Percentiles rank a stretch among this genome's conserved stretches.
Conservation (phyloP, 2,113 vertebrate genomes). For the Aegotheles bennettii region DNA sequence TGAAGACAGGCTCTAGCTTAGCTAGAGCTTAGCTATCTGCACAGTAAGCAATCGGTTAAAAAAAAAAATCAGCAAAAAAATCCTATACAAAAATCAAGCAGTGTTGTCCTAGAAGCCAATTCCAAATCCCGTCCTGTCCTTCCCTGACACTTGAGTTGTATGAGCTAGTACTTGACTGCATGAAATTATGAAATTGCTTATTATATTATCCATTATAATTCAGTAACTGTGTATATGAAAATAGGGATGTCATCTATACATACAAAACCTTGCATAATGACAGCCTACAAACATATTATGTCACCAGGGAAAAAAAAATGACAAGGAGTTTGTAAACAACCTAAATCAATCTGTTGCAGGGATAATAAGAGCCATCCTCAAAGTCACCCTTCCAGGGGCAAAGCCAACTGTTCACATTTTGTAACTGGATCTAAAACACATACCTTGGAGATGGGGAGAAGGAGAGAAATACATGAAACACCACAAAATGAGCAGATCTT, state of each 20-base stretch:
- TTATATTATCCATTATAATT: conserved; percentile 16
- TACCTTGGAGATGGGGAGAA: background rate
- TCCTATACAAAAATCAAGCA: background rate
- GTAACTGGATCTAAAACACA: background rate
- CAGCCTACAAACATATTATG: background rate
- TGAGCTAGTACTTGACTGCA: background rate
- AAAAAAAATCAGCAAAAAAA: too few species aligned
- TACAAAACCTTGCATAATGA: conserved; percentile 17
- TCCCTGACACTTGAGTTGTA: background rate
- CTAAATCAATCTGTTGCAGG: background rate
- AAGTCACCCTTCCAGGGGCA: background rate
- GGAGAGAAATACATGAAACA: background rate
- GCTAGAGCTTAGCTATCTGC: background rate
- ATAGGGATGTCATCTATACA: conserved; percentile 19
- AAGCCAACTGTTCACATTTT: background rate
- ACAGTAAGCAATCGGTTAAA: background rate
- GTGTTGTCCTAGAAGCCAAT: background rate
- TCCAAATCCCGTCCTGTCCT: background rate
- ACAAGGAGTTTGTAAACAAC: conserved; percentile 24
- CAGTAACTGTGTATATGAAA: background rate
- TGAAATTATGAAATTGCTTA: background rate
- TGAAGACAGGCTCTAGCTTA: background rate
- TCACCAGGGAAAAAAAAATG: background rate
- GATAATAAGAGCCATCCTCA: background rate
- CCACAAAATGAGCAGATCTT: background rate